Evolutionary conservation across 2,797 vertebrate species (phyloP), one percentile per base, ranked within the genome.

Genomic region (Rhinichthys osculus): DNA sequence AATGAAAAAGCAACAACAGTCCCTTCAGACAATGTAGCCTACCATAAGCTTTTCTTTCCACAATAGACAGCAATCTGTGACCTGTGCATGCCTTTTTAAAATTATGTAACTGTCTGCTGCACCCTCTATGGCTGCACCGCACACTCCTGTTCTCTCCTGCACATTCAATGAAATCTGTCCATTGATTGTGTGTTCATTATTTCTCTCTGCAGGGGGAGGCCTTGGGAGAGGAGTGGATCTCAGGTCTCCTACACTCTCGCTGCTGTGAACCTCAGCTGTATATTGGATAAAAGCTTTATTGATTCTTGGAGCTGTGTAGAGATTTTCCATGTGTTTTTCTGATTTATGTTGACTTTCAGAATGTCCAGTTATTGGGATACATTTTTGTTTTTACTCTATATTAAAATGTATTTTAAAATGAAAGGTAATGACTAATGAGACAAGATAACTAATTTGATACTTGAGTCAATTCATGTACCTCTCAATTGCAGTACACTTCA

Each of bases 251-350:
- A 19, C 23, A 10, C 30, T 38, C 17, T 27, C 38, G 5, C n/a
- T 85, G 67, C 69, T 72, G 50, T 72, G 44, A 80, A 52, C 47
- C 59, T 81, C 21, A 47, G 82, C 50, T 85, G 59, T 71, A 77
- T 83, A 83, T 77, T 35, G n/a, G 23, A 33, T 70, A 76, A 76
- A 23, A 64, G 30, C 27, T 52, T 81, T 73, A 87, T 86, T 84
- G 84, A 88, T 84, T 85, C 13, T 47, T 78, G 54, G 10, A 44
- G 27, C 54, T 69, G 6, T 27, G 50, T 57, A 78, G 19, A 78
- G 21, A 64, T 59, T 59, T 77, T 81, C 78, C 77, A 38, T 76
- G 42, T 30, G 62, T 35, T 81, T 81, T 23, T n/a, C 71, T 50
- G 38, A 66, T 70, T 23, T 17, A 42, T 66, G 35, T 74, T 30